phyloP scores from a whole-genome alignment of 2,888 invertebrate genomes.

The Drosophila lacicola region DNA sequence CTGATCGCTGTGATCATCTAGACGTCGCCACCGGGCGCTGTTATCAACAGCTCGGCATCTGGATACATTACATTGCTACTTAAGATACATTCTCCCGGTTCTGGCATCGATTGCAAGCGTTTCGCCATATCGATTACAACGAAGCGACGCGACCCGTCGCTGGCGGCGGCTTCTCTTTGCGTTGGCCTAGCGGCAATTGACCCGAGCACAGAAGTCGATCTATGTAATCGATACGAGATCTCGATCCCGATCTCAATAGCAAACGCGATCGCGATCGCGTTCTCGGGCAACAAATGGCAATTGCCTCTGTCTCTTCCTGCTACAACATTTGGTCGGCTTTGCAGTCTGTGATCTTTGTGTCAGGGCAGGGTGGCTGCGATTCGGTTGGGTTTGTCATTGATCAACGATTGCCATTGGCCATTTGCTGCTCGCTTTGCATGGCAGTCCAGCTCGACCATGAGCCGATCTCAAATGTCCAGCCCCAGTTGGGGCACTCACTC shows the following conservation, averaged over 20 bases:
- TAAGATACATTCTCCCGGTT: conserved; percentile 68
- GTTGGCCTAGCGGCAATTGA: conserved; percentile 68
- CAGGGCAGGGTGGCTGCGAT: conserved; percentile 21
- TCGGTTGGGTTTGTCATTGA: conserved; percentile 40
- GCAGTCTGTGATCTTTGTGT: conserved; percentile 63
- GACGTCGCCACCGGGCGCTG: conserved; percentile 52
- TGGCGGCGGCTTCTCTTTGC: conserved; percentile 50
- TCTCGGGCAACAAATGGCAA: conserved; percentile 24
- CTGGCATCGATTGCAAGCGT: conserved; percentile 58
- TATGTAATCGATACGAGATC: conserved; percentile 78
- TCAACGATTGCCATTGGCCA: conserved; percentile 43
- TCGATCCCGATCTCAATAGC: conserved; percentile 34
- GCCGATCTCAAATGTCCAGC: conserved; percentile 22
- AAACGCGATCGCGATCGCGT: conserved; percentile 33
- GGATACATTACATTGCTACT: conserved; percentile 75
- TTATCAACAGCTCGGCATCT: conserved; percentile 76
- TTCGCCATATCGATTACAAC: conserved; percentile 71
- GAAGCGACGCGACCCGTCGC: conserved; percentile 8
- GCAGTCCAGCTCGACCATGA: conserved; percentile 18
- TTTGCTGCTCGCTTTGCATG: conserved; percentile 52
- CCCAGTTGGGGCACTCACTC: conserved; percentile 23
- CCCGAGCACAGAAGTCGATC: conserved; percentile 78
- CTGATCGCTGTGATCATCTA: conserved; percentile 57
- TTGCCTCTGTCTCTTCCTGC: conserved; percentile 36
- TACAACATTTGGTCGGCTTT: conserved; percentile 41